Evolutionary conservation across 1,140 invertebrate genomes (phyloP).

Genomic region (Charaxes varanes): DNA sequence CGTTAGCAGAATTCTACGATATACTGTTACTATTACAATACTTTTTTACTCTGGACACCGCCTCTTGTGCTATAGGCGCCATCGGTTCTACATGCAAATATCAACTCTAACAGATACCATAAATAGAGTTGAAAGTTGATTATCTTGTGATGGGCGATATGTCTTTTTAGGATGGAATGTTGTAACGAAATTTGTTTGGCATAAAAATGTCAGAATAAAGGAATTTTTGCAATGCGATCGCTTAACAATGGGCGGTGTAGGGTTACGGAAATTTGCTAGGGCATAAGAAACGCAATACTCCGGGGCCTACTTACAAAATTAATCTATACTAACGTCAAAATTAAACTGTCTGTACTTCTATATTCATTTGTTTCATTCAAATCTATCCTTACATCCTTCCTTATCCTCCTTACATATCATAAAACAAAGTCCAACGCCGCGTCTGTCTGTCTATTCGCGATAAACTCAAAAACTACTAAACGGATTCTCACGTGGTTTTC

Average conservation of each 20-base stretch:
- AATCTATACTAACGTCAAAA: too few species aligned
- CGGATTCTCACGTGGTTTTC: too few species aligned
- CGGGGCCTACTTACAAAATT: background rate
- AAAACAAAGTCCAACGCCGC: too few species aligned
- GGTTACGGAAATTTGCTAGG: conserved; percentile 21
- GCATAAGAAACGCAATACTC: conserved; percentile 18
- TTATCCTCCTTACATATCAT: too few species aligned
- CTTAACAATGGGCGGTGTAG: conserved; percentile 21
- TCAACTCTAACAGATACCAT: background rate
- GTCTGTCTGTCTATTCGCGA: too few species aligned
- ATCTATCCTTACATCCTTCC: too few species aligned
- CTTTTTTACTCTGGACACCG: conserved; percentile 2
- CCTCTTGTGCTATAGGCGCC: background rate
- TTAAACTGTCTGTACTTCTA: too few species aligned
- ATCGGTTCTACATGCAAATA: background rate
- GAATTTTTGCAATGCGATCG: conserved; percentile 27
- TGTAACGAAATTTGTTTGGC: conserved; percentile 17
- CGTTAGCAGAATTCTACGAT: conserved; percentile 18
- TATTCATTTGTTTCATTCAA: too few species aligned
- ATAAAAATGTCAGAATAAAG: conserved; percentile 23
- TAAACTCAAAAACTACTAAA: too few species aligned
- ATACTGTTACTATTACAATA: conserved; percentile 18
- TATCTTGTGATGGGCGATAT: background rate
- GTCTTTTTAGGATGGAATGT: background rate
- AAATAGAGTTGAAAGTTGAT: conserved; percentile 1